Evolutionary conservation across 2,888 invertebrate species (phyloP), one percentile per base, ranked within the genome.

Genomic region (Thelaira solivaga): DNA sequence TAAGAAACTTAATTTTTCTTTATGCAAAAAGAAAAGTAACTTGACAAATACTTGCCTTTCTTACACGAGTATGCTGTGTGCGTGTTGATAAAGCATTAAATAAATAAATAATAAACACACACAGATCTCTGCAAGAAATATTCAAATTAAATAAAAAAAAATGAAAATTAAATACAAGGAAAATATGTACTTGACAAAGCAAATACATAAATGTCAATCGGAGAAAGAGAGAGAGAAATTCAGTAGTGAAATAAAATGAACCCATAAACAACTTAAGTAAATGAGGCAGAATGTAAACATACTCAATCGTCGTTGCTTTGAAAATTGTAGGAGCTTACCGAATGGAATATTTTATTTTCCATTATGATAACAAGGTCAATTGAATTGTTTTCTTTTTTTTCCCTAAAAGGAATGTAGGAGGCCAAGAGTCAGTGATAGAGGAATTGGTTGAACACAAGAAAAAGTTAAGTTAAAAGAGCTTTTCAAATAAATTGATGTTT

Each of bases 141-240:
- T 31, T 10, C 2, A 11, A 39, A 55, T n/a, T n/a, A 62, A 45
- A 39, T 65, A 10, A 13, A 24, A 51, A 61, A 47, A 11, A 57
- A 39, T 11, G 64, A 20, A 8, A 55, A 55, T 29, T 26, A 20
- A 61, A 34, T 26, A 20, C n/a, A 62, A 49, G n/a, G 49, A 39
- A 62, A 55, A 64, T 65, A 45, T 59, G 43, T 53, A 69, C 61
- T 39, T 68, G 22, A n/a, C n/a, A n/a, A n/a, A n/a, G n/a, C n/a
- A n/a, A 68, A 31, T 22, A 71, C 51, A 71, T 76, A 61, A 71
- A 65, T 65, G 65, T 71, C 76, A 67, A 67, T 71, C 31, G 39
- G 53, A n/a, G n/a, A n/a, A n/a, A n/a, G n/a, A n/a, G n/a, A n/a
- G n/a, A n/a, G n/a, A n/a, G n/a, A 61, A 67, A 57, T 61, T 62